phyloP scores from a whole-genome alignment of 2,888 invertebrate genomes.

The Ornithoptera priamus region DNA sequence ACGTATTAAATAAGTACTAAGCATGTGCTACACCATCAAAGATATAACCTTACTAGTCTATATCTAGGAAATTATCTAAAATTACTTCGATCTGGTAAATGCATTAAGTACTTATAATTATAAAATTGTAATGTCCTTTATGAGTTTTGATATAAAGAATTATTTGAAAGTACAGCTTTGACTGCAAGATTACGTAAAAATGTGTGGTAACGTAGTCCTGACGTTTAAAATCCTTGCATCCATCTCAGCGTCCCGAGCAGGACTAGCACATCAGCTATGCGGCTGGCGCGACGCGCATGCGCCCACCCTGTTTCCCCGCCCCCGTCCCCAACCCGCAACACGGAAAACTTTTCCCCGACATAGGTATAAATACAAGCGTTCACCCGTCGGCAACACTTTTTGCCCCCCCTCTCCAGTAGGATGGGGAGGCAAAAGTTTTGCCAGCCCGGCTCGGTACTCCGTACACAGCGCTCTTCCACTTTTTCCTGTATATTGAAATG shows the following conservation, averaged over 20 bases:
- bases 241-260: constrained; percentile 57
- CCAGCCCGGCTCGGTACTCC: constrained; percentile 73
- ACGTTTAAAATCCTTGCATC: constrained; percentile 46
- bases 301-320: constrained; percentile 51
- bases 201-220: constrained; percentile 36
- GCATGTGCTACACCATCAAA: not conserved
- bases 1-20: not conserved
- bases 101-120: not conserved
- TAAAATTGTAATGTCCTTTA: not conserved
- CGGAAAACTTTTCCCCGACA: constrained; percentile 79
- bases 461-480: constrained; percentile 79
- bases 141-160: not conserved
- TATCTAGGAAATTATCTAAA: not conserved
- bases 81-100: not conserved
- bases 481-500: constrained; percentile 81
- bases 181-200: constrained; percentile 52
- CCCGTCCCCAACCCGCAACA: constrained; percentile 73
- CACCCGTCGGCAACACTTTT: constrained; percentile 79
- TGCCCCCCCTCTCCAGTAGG: constrained; percentile 63
- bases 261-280: constrained; percentile 72
- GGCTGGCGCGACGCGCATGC: constrained; percentile 65
- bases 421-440: constrained; percentile 75
- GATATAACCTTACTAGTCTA: not conserved
- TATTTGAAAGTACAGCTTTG: not conserved
- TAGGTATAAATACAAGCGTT: constrained; percentile 72